Conservation (phyloP, 1,140 invertebrate genomes). For the Antheraea pernyi region DNA sequence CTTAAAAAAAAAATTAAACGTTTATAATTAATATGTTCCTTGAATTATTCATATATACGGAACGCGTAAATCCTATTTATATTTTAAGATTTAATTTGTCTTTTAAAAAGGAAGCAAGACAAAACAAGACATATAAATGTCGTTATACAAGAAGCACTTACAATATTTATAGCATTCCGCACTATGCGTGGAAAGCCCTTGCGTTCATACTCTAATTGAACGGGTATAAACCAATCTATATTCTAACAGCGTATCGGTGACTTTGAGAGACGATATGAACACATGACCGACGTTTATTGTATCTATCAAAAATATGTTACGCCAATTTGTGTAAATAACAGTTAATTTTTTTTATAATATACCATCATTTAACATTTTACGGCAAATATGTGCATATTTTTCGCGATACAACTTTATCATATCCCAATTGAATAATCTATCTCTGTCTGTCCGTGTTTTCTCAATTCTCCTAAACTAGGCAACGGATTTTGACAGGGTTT, state of each 20-base stretch:
- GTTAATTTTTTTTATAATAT: too few species aligned
- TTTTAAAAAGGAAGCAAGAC: not conserved
- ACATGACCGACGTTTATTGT: not conserved
- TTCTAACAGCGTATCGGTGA: not conserved
- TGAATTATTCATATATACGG: not conserved
- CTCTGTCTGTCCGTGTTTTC: too few species aligned
- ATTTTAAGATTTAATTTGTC: not conserved
- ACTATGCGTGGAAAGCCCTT: not conserved
- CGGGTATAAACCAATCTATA: not conserved
- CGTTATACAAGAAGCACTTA: not conserved
- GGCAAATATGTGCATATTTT: too few species aligned
- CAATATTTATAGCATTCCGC: constrained; percentile 1
- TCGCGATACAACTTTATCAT: too few species aligned
- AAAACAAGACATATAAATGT: not conserved
- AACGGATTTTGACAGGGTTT: too few species aligned
- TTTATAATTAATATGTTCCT: too few species aligned
- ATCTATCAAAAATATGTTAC: too few species aligned
- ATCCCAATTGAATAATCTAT: too few species aligned
- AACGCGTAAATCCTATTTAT: not conserved
- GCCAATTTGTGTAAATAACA: too few species aligned
- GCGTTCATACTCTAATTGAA: not conserved
- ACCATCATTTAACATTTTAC: too few species aligned
- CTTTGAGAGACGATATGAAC: not conserved
- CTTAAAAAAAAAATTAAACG: too few species aligned
- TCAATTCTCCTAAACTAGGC: too few species aligned